These are phyloP conservation scores for Subanguina moxae DNA, from an alignment of 1,140 invertebrate species.

Conservation along the genomic window DNA sequence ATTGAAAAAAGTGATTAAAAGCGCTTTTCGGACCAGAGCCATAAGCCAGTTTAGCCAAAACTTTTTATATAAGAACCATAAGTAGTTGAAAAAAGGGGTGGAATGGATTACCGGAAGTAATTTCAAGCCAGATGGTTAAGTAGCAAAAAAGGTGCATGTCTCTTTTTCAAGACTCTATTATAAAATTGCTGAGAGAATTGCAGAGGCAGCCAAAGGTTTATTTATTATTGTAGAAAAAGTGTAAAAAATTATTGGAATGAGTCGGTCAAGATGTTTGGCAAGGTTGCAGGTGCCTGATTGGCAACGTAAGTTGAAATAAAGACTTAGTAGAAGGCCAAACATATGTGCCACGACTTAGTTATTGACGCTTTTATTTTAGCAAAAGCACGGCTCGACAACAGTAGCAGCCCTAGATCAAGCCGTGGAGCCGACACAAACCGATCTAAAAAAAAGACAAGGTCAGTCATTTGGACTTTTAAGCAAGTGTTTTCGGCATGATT, in stretches of 20 bases:
- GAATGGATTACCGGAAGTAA: neutral
- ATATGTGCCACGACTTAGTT: no score
- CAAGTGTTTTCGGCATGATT: neutral
- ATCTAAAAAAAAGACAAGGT: neutral
- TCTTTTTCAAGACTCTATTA: neutral
- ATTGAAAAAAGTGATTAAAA: no score
- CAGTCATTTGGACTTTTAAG: neutral
- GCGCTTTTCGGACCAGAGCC: no score
- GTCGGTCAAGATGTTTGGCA: constrained; percentile 36
- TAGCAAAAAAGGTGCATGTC: neutral
- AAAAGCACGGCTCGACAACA: neutral
- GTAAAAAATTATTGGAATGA: constrained; percentile 4
- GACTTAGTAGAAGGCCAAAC: neutral
- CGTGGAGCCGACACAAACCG: neutral
- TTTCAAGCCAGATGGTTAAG: neutral
- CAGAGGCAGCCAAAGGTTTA: neutral
- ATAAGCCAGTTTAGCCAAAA: no score
- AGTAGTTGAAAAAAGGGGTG: neutral
- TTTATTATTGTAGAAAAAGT: constrained; percentile 5
- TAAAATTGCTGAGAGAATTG: neutral
- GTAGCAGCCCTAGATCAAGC: neutral
- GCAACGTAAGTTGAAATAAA: constrained; percentile 34
- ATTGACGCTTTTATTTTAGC: constrained; percentile 4
- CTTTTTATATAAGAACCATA: no score
- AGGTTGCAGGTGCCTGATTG: constrained; percentile 38